Evolutionary conservation across 2,113 vertebrate genomes (phyloP).

Genomic region (Osmerus eperlanus): DNA sequence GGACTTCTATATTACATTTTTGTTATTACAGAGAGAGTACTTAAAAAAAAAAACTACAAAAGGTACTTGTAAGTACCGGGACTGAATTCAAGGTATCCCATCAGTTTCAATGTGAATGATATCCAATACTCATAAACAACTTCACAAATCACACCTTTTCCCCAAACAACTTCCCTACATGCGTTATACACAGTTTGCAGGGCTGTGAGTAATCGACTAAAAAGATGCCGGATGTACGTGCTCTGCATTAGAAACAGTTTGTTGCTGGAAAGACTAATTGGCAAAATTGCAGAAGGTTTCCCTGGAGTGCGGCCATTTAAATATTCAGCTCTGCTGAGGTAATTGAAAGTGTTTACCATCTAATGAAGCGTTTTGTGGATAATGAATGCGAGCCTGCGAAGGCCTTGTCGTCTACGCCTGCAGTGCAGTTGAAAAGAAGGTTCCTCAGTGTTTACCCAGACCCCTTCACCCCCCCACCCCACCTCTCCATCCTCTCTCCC

Average conservation of each 20-base stretch:
- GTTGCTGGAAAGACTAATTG: slow-evolving; percentile 53
- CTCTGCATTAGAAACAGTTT: slow-evolving; percentile 40
- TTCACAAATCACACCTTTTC: slow-evolving; percentile 41
- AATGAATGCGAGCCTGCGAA: slow-evolving; percentile 32
- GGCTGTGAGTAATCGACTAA: slow-evolving; percentile 26
- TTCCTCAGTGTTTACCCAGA: slow-evolving; percentile 25
- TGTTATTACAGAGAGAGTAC: no score
- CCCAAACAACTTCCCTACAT: slow-evolving; percentile 35
- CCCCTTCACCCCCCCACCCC: background rate
- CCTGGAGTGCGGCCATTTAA: slow-evolving; percentile 36
- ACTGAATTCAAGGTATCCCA: no score
- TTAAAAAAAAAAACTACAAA: no score
- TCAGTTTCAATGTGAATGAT: no score
- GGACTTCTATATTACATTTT: no score
- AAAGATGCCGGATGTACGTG: slow-evolving; percentile 17
- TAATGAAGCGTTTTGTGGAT: slow-evolving; percentile 42
- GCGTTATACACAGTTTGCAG: slow-evolving; percentile 34
- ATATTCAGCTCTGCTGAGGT: slow-evolving; percentile 35
- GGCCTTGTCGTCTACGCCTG: slow-evolving; percentile 23
- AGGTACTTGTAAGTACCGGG: no score
- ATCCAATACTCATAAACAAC: slow-evolving; percentile 31
- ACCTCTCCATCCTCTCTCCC: background rate
- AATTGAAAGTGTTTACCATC: slow-evolving; percentile 59
- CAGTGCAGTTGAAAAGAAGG: slow-evolving; percentile 13
- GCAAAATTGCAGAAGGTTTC: slow-evolving; percentile 51